Base-by-base conservation (phyloP, 2,113 vertebrate genomes). In the Toxotes jaculatrix region DNA sequence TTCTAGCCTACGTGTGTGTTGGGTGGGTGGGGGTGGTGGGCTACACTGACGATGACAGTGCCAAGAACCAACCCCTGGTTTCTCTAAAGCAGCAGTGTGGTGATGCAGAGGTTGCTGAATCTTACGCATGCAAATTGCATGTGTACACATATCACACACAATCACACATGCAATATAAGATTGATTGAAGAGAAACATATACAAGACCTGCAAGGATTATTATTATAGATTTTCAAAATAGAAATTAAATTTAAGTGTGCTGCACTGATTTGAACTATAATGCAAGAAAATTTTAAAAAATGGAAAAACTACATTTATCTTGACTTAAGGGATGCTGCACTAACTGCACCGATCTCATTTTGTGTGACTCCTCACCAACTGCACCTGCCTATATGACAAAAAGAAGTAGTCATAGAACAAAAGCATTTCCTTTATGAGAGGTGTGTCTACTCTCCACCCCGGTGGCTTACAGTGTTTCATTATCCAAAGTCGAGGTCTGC, bases 391-490 rank as follows among this genome's bases (percentile, higher is more conserved):
- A 78, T 42, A 79, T 78, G 80, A 89, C 84, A 86, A 88, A 88
- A 86, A 83, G 49, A 82, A 72, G 84, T 42, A 79, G 82, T 83
- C 88, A 55, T 14, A 84, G 82, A 90, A 91, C 88, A 93, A 93
- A 91, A 91, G 90, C 88, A 64, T 82, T 91, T 88, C 80, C 87
- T 89, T 83, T 72, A 79, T 34, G 60, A 85, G 84, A 92, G 88
- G 89, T 89, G 85, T 83, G 83, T 87, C 89, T 87, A 49, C 75
- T 76, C 90, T 84, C 77, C 82, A 82, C 83, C 90, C 65, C 31
- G 51, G 79, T 88, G 85, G 85, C 84, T 91, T 87, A 85, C 79
- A 88, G 87, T 79, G 82, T 90, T 92, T 91, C 89, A 94, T 94
- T 90, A 91, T 93, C 88, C 81, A 87, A 88, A 84, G 77, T 82